phyloP scores from a whole-genome alignment of 2,797 vertebrate species.

The Anolis apletophallus region DNA sequence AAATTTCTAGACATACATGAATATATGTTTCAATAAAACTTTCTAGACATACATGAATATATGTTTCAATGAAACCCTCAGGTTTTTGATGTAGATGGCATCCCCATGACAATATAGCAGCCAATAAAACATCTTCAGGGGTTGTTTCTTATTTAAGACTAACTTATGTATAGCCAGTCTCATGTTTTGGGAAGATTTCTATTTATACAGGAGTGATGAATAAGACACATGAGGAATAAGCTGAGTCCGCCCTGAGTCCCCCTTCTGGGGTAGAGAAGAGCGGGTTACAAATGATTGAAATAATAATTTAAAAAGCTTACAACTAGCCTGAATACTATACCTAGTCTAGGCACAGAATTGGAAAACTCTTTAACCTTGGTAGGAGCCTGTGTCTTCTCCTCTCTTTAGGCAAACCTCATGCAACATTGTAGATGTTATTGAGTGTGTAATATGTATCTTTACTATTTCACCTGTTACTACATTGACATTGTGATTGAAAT shows the following conservation, averaged over 20 bases:
- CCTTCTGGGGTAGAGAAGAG: no score
- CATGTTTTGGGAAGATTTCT: not conserved
- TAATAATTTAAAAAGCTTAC: no score
- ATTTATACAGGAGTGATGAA: not conserved
- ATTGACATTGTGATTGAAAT: not conserved
- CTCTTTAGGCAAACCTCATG: not conserved
- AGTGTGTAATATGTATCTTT: not conserved
- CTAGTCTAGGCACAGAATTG: not conserved
- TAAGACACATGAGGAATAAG: not conserved
- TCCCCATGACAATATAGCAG: not conserved
- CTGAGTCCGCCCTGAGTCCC: no score
- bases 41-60: no score
- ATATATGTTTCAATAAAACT: no score
- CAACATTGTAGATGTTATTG: not conserved
- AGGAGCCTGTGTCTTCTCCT: not conserved
- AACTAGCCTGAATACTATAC: no score
- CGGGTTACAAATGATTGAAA: no score
- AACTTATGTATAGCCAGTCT: not conserved
- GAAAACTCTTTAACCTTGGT: no score
- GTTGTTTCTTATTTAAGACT: no score
- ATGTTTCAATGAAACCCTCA: not conserved
- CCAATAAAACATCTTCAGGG: not conserved
- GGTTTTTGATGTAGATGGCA: not conserved
- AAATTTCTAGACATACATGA: no score
- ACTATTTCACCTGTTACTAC: not conserved